These are phyloP conservation scores for Andrena bicolor DNA, from an alignment of 2,888 invertebrate species.

Conservation along the genomic window DNA sequence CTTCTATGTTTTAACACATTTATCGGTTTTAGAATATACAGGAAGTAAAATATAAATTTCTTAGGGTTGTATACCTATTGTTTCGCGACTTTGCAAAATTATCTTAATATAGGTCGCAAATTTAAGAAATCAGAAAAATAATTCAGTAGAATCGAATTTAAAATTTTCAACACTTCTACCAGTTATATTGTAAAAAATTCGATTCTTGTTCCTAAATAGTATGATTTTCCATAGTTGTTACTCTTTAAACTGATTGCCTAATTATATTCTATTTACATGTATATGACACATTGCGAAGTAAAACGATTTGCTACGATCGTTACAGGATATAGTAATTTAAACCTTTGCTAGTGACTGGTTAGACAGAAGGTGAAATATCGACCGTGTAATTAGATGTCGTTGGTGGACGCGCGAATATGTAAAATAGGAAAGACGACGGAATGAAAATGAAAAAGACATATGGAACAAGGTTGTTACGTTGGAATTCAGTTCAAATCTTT, in stretches of 20 bases:
- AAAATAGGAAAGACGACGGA: conserved; percentile 41
- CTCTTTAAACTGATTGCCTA: neutral
- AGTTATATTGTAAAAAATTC: too few relatives aligned
- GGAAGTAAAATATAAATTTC: too few relatives aligned
- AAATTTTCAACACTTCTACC: too few relatives aligned
- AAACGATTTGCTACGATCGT: conserved; percentile 42
- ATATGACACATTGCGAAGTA: conserved; percentile 2
- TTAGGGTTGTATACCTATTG: too few relatives aligned
- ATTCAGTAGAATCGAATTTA: too few relatives aligned
- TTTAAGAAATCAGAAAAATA: too few relatives aligned
- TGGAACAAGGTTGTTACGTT: conserved; percentile 60
- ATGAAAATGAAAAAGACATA: conserved; percentile 47
- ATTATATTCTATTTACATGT: neutral
- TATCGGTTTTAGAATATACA: too few relatives aligned
- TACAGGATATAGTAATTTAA: conserved; percentile 46
- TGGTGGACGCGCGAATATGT: conserved; percentile 42
- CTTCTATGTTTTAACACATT: too few relatives aligned
- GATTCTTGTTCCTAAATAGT: too few relatives aligned
- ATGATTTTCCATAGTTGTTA: too few relatives aligned
- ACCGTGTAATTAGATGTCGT: conserved; percentile 50
- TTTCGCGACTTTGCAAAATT: too few relatives aligned
- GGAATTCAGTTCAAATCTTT: conserved; percentile 31
- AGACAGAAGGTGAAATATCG: conserved; percentile 29
- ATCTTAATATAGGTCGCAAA: too few relatives aligned
- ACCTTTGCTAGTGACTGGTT: conserved; percentile 19